These are phyloP conservation scores for Liasis olivaceus DNA, from an alignment of 2,797 vertebrate species.

Conservation along the genomic window DNA sequence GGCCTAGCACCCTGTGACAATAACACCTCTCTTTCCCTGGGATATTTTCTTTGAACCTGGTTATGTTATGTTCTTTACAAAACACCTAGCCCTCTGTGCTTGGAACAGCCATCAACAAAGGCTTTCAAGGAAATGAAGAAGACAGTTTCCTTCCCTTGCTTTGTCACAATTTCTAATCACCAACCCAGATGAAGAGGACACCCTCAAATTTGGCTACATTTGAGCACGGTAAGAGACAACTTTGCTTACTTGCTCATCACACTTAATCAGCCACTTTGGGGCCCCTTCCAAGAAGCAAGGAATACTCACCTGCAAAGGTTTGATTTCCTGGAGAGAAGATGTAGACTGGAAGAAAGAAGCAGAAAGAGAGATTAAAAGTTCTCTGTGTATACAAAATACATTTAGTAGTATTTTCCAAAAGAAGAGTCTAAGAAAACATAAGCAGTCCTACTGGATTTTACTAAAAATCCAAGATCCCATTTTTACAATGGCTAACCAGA, in stretches of 20 bases:
- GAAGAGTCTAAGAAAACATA: not conserved
- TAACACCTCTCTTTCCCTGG: not conserved
- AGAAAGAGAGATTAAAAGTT: not conserved
- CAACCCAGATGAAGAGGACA: not conserved
- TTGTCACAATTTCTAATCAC: not conserved
- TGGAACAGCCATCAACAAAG: not conserved
- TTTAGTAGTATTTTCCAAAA: not conserved
- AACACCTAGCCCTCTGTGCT: not conserved
- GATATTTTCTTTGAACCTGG: not conserved
- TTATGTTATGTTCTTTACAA: not conserved
- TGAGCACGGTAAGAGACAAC: not conserved
- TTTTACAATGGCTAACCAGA: not conserved
- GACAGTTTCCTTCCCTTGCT: not conserved
- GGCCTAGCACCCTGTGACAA: not conserved
- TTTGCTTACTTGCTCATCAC: not conserved
- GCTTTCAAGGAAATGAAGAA: not conserved
- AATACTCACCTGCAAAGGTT: constrained; percentile 52
- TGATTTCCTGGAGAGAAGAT: constrained; percentile 53
- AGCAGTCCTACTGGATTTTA: not conserved
- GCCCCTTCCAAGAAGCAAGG: too few relatives aligned
- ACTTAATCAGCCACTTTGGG: not conserved
- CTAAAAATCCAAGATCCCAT: not conserved
- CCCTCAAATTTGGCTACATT: not conserved
- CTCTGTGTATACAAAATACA: not conserved
- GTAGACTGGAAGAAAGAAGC: constrained; percentile 43